phyloP scores from a whole-genome alignment of 1,140 invertebrate genomes.

The Zaprionus vittiger region DNA sequence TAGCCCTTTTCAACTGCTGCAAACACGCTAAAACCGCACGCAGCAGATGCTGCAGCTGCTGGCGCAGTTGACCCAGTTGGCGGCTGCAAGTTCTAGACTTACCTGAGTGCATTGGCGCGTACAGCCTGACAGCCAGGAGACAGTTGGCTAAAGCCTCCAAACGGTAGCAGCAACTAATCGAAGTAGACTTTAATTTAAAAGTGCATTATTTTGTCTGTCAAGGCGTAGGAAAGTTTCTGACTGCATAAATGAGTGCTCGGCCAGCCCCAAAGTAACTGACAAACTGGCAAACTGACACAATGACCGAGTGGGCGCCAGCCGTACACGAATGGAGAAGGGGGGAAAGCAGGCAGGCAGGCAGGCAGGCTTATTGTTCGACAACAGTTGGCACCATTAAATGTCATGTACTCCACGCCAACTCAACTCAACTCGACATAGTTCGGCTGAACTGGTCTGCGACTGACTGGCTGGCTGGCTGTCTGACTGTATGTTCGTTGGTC shows the following conservation, averaged over 20 bases:
- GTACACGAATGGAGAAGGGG: background rate
- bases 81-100: background rate
- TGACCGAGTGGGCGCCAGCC: constrained; percentile 50
- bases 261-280: constrained; percentile 27
- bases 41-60: background rate
- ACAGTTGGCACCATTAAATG: constrained; percentile 63
- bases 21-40: background rate
- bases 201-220: constrained; percentile 44
- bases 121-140: constrained; percentile 19
- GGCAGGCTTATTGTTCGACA: constrained; percentile 52
- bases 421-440: constrained; percentile 29
- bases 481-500: background rate
- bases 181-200: constrained; percentile 45
- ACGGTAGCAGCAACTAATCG: constrained; percentile 29
- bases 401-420: constrained; percentile 53
- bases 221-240: constrained; percentile 23
- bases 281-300: constrained; percentile 48
- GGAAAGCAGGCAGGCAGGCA: no score
- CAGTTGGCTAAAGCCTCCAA: constrained; percentile 37
- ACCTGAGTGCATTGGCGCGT: constrained; percentile 21
- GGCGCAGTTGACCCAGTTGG: background rate
- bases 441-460: constrained; percentile 15
- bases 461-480: constrained; percentile 13
- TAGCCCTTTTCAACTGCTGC: background rate
- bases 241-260: constrained; percentile 29